These are phyloP conservation scores for Sclerodermus sp. DNA, from an alignment of 2,888 invertebrate genomes.

Conservation along the genomic window DNA sequence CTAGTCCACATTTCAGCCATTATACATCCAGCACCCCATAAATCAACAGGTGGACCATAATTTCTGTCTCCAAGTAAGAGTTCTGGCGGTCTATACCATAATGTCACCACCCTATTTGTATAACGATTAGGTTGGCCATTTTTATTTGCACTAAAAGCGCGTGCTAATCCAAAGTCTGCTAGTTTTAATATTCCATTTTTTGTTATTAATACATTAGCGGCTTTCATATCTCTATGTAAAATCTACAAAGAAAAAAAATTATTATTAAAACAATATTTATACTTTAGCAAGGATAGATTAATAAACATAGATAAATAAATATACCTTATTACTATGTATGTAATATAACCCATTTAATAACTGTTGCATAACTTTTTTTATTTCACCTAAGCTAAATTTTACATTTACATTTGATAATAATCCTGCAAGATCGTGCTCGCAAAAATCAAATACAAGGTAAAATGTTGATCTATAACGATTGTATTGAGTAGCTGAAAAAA, in stretches of 20 bases:
- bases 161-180: constrained; percentile 96
- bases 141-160: constrained; percentile 89
- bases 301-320: constrained; percentile 8
- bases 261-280: neutral
- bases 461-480: constrained; percentile 85
- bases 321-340: constrained; percentile 89
- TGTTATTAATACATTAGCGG: constrained; percentile 96
- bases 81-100: constrained; percentile 88
- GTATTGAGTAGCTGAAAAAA: constrained; percentile 61
- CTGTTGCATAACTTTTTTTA: constrained; percentile 91
- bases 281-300: too few species aligned
- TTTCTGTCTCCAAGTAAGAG: constrained; percentile 81
- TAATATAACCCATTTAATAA: constrained; percentile 88
- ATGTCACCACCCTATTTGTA: constrained; percentile 96
- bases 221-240: constrained; percentile 96
- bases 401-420: constrained; percentile 92
- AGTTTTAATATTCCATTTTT: constrained; percentile 92
- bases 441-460: constrained; percentile 97
- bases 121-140: constrained; percentile 84
- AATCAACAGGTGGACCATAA: constrained; percentile 95
- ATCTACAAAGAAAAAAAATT: constrained; percentile 60
- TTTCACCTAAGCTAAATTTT: constrained; percentile 94
- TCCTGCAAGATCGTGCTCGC: constrained; percentile 97
- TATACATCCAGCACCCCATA: constrained; percentile 98
- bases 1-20: constrained; percentile 99